Evolutionary conservation across 1,140 invertebrate genomes (phyloP), one percentile per base, ranked within the genome.

Genomic region (Papilio xuthus): DNA sequence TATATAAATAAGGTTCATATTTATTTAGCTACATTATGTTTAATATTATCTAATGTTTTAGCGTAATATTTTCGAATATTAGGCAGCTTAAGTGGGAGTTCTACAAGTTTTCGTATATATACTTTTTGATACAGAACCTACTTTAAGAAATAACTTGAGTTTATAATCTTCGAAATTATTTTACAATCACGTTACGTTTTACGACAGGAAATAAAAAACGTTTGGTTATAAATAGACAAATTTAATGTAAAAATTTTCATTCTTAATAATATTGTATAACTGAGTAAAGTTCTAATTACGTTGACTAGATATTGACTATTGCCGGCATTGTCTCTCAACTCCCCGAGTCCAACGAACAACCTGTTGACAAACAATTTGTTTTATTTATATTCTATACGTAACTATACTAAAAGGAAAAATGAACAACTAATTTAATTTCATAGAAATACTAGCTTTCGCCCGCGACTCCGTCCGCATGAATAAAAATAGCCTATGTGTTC

Each of bases 231-330:
- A 92, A 93, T 92, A 93, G 86, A 91, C 85, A 91, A 91, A 91
- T 90, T 92, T 92, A 92, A 92, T 93, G 91, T 93, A 93, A 90
- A 93, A 93, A 93, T 90, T 90, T 88, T 92, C 91, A 93, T 92
- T 91, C 90, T 93, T 92, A 91, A 91, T 91, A 88, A 87, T 92
- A 93, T 18, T 92, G 88, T 93, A 89, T 90, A 92, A 91, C 88
- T 81, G 86, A 92, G 89, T 90, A 76, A 76, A 76, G 91, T 82
- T 74, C 90, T 92, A 92, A 91, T 89, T 92, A 90, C 74, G 88
- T 84, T 87, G 89, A 93, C 90, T 92, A 92, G 86, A 92, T 88
- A 90, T 87, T 88, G 69, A 84, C 88, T 90, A 91, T 83, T 83
- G 88, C 88, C 89, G 88, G 90, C 89, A 89, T 88, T 90, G 85